Base-by-base conservation (phyloP, 2,797 vertebrate species). In the Uromys caudimaculatus region DNA sequence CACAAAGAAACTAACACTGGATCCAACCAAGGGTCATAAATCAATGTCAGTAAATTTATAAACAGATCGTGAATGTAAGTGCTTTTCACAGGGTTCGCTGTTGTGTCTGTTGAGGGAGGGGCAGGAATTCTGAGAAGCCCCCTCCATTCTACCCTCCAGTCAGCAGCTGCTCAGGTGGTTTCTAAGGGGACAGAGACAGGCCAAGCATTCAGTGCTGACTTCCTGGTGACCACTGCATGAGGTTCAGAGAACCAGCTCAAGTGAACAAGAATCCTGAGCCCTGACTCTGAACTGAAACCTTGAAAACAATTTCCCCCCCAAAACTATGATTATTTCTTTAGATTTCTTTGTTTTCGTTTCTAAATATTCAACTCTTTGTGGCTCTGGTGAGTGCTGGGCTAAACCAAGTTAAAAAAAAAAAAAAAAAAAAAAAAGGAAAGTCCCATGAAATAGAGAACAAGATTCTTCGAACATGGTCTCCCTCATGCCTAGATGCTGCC, bases 51-150 rank as follows among this genome's bases (percentile, higher is more conserved):
- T 97, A 98, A 98, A 98, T 98, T 98, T 98, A 98, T 98, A 98
- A 98, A 98, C 98, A 98, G 98, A 98, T 98, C 98, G 58, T 98
- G 98, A 98, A 98, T 97, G 97, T 98, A 98, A 98, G 98, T 99
- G 98, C 98, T 97, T 98, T 98, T 98, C 98, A 97, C 97, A 98
- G 97, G 98, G 97, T 98, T 98, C 98, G 21, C 69, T 98, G 98
- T 98, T 97, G 97, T 98, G 98, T 98, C 95, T 89, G 90, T 88
- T 87, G 95, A 93, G 92, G 89, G 89, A 92, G 94, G 94, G 94
- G 69, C n/a, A 62, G 96, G 91, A 71, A 75, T 58, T 56, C 95
- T 88, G 94, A 97, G 97, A 97, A 93, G 89, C 85, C 12, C 98
- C 95, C 78, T 62, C 95, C 90, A 9, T 82, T 97, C 96, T 95